Base-by-base conservation (phyloP, 1,140 invertebrate genomes). In the Probaryconus sp. region DNA sequence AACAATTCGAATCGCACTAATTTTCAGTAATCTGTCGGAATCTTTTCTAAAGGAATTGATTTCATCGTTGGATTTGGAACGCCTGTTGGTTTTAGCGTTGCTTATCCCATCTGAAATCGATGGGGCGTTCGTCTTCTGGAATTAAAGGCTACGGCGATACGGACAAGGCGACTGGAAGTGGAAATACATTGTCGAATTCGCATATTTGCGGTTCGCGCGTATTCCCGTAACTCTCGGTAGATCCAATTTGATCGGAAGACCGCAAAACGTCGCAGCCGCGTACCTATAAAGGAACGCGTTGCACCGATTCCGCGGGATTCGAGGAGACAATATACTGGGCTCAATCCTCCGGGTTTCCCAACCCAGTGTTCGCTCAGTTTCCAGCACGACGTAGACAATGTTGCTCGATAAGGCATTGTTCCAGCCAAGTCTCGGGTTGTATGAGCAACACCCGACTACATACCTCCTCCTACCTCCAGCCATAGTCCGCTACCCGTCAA, bases 371-470 rank as follows among this genome's bases (percentile, higher is more conserved):
- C 35, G 9, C 16, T 45, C 50, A 20, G 33, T 48, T 48, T 40
- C 30, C 38, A 50, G 21, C 28, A 55, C 38, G 14, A 37, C 43
- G 45, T 64, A 79, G 75, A 84, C 83, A 84, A 85, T 84, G 82
- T 82, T 85, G 76, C 83, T 80, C 83, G 81, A 86, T 85, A 85
- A 82, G 82, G 77, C 81, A 86, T 85, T 86, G 84, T 86, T 85
- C 79, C 51, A 72, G 56, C 70, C 72, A 56, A 76, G 76, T 74
- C 79, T 76, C 72, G 48, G 17, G 38, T 64, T 56, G 55, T 76
- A 77, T 63, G 68, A 79, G 71, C 48, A 45, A 75, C 71, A 63
- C 65, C 68, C 58, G 64, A 65, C 47, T 77, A 74, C 77, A 79
- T 79, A 80, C 69, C 53, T n/a, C 56, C 42, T 58, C 56, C 51